Evolutionary conservation across 2,113 vertebrate genomes (phyloP).

Genomic region (Brachionichthys hirsutus): DNA sequence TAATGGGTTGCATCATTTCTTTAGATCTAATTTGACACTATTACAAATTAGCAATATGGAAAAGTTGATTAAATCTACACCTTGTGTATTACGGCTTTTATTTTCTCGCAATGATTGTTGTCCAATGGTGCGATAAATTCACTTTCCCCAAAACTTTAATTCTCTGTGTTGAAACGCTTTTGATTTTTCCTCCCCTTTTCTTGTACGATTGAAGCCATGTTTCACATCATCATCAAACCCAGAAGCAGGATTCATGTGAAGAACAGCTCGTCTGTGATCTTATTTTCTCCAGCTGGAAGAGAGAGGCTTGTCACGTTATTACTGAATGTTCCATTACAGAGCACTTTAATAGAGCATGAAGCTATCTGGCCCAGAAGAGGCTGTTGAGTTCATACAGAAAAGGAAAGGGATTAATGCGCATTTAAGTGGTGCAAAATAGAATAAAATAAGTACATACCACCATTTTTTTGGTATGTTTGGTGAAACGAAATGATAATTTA

Average conservation of each 20-base stretch:
- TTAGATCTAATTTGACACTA: not conserved
- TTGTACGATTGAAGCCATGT: constrained; percentile 6
- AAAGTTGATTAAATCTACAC: not conserved
- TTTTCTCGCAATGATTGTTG: not conserved
- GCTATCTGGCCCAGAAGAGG: not conserved
- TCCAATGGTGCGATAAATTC: not conserved
- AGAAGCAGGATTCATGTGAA: constrained; percentile 8
- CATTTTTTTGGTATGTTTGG: too few relatives aligned
- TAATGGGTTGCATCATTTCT: too few relatives aligned
- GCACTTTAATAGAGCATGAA: not conserved
- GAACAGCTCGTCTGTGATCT: constrained; percentile 14
- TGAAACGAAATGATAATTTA: constrained; percentile 38
- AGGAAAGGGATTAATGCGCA: not conserved
- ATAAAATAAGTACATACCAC: too few relatives aligned
- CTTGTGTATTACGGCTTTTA: not conserved
- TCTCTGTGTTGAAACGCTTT: not conserved
- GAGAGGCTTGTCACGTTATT: constrained; percentile 2
- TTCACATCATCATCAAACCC: not conserved
- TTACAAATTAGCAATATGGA: not conserved
- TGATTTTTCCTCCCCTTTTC: not conserved
- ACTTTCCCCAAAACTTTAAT: too few relatives aligned
- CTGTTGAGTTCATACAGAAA: not conserved
- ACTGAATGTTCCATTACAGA: not conserved
- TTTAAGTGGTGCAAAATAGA: not conserved
- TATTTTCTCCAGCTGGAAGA: constrained; percentile 4